Conservation (phyloP, 2,113 vertebrate species). For the Eidolon helvum region DNA sequence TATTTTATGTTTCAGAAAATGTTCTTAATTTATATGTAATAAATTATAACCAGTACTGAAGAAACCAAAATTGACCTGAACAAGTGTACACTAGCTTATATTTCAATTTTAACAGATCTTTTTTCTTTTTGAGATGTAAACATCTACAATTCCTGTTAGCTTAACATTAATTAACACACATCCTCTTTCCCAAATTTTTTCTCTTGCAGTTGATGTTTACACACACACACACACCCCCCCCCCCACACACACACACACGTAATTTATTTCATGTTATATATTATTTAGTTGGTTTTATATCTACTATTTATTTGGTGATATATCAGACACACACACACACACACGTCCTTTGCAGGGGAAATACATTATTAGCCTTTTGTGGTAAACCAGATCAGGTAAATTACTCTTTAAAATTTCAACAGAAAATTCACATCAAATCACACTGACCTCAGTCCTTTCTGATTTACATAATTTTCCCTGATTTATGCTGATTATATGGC, state of each 20-base stretch:
- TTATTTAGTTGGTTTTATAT: background rate
- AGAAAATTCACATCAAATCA: background rate
- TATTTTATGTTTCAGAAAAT: background rate
- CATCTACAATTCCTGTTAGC: background rate
- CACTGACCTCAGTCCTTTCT: background rate
- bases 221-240: background rate
- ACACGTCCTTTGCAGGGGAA: background rate
- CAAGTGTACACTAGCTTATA: background rate
- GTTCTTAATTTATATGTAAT: background rate
- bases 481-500: background rate
- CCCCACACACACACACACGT: too few relatives aligned
- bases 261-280: background rate
- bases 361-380: background rate
- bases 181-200: background rate
- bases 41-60: background rate
- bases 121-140: background rate
- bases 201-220: background rate
- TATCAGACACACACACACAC: background rate
- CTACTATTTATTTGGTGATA: background rate
- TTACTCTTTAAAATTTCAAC: background rate
- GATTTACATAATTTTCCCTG: conserved; percentile 13
- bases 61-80: background rate
- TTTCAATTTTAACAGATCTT: background rate
- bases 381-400: background rate
- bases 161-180: background rate